Evolutionary conservation across 2,888 invertebrate genomes (phyloP).

Genomic region (Lasius fuliginosus): DNA sequence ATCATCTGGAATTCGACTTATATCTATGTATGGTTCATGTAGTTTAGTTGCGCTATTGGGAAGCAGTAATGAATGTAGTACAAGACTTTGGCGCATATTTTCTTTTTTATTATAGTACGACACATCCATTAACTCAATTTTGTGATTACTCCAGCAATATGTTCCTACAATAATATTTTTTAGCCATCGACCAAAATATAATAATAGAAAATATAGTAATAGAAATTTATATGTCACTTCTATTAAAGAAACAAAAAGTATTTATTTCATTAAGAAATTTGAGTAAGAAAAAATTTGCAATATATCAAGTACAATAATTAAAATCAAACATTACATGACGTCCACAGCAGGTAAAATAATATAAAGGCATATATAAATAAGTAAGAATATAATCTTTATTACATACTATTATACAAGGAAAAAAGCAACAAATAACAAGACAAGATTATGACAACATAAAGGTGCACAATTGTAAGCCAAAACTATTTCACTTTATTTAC

Average conservation of each 20-base stretch:
- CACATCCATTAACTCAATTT: constrained; percentile 18
- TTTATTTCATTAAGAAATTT: not conserved
- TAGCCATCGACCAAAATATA: not conserved
- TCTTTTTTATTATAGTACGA: constrained; percentile 27
- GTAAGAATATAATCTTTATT: constrained; percentile 47
- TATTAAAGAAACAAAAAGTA: constrained; percentile 14
- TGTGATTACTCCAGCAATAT: constrained; percentile 33
- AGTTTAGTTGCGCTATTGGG: constrained; percentile 39
- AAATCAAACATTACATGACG: not conserved
- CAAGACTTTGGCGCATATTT: constrained; percentile 29
- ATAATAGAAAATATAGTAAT: not conserved
- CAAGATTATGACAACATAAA: constrained; percentile 27
- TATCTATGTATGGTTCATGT: constrained; percentile 18
- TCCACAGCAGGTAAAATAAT: constrained; percentile 39
- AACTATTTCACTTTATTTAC: constrained; percentile 1
- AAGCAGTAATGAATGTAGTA: constrained; percentile 26
- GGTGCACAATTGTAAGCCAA: not conserved
- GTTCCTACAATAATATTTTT: constrained; percentile 10
- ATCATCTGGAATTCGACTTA: constrained; percentile 21
- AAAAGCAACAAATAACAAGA: constrained; percentile 34
- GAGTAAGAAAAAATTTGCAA: not conserved
- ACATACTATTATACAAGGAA: constrained; percentile 28
- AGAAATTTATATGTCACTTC: not conserved
- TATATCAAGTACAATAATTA: not conserved
- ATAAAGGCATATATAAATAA: constrained; percentile 33